Percentiles rank a stretch among this genome's conserved stretches.
Evolutionary conservation across 2,797 vertebrate species (phyloP).

Genomic region (Parambassis ranga): DNA sequence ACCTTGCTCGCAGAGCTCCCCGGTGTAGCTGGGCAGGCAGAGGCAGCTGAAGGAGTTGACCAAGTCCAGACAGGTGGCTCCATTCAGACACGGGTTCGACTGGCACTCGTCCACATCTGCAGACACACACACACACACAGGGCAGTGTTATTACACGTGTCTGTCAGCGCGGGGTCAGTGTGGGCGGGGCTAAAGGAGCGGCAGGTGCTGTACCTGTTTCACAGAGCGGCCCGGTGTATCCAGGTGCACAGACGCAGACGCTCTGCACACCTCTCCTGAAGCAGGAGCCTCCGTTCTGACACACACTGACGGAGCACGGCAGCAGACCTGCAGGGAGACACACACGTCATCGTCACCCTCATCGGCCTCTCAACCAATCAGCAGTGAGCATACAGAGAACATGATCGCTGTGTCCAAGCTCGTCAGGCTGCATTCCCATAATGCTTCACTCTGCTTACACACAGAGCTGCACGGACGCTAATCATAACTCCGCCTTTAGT

Average conservation of each 20-base stretch:
- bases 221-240: conserved; percentile 86
- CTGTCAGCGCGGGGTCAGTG: conserved; percentile 16
- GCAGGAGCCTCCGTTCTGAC: conserved; percentile 89
- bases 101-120: conserved; percentile 93
- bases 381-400: no score
- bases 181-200: not conserved
- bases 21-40: conserved; percentile 92
- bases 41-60: conserved; percentile 87
- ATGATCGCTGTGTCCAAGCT: no score
- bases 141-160: conserved; percentile 18
- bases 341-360: no score
- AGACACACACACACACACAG: conserved; percentile 21
- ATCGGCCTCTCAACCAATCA: no score
- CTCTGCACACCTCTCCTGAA: conserved; percentile 76
- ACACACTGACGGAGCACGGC: conserved; percentile 62
- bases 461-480: no score
- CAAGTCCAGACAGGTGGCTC: conserved; percentile 90
- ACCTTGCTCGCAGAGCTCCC: conserved; percentile 90
- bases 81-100: conserved; percentile 92
- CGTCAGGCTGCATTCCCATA: no score
- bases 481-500: no score
- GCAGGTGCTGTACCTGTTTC: conserved; percentile 87
- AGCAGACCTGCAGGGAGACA: conserved; percentile 26
- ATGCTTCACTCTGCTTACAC: no score
- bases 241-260: conserved; percentile 86